A percentile compares a stretch with the other conserved stretches of the same genome.
Conservation (phyloP, 1,140 invertebrate genomes). For the Papilio helenus region DNA sequence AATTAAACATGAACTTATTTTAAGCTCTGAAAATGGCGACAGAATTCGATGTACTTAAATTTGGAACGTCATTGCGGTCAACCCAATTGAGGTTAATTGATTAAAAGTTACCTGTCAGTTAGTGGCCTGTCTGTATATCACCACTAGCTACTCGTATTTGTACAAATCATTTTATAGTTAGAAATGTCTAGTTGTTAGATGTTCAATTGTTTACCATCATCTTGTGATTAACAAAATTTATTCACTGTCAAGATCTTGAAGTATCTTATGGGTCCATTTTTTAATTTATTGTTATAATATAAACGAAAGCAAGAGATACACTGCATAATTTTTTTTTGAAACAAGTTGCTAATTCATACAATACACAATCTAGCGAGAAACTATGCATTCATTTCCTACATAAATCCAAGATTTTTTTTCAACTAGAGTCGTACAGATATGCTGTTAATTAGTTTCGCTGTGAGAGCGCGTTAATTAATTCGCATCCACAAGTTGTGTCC, state of each 20-base stretch:
- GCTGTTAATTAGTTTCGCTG: neutral
- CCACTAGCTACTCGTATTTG: neutral
- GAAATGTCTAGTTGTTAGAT: neutral
- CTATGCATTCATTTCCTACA: neutral
- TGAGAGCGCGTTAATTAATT: slow-evolving; percentile 5
- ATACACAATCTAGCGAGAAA: neutral
- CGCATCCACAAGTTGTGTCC: slow-evolving; percentile 3
- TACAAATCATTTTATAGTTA: neutral
- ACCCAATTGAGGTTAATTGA: slow-evolving; percentile 13
- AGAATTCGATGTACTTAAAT: neutral
- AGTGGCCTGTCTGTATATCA: neutral
- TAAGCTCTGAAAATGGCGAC: neutral
- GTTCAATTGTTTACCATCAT: neutral
- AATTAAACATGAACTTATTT: neutral
- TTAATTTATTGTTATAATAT: no score
- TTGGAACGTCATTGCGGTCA: neutral
- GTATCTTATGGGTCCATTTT: no score
- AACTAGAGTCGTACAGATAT: neutral
- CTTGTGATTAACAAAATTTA: no score
- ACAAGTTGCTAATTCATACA: neutral
- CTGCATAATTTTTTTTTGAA: neutral
- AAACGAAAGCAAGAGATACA: no score
- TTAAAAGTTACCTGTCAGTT: slow-evolving; percentile 12
- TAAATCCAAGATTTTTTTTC: neutral
- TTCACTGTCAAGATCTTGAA: no score